These are phyloP conservation scores for Scaptodrosophila lebanonensis DNA, from an alignment of 1,140 invertebrate genomes.

Conservation along the genomic window DNA sequence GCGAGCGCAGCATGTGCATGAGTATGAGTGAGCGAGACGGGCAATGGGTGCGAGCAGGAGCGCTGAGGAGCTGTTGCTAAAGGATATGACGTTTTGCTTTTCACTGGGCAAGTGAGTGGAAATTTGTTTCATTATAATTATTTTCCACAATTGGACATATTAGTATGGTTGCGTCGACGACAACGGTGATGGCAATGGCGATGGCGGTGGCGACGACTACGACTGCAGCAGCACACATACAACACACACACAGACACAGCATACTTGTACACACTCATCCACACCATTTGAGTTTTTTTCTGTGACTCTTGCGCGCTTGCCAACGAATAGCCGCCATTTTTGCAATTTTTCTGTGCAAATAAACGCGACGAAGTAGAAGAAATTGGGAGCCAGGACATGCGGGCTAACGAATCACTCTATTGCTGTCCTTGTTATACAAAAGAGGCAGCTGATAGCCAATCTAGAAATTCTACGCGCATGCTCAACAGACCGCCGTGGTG, in stretches of 20 bases:
- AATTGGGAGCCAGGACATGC: conserved; percentile 40
- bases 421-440: conserved; percentile 20
- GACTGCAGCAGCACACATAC: conserved; percentile 8
- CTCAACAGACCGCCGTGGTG: conserved; percentile 27
- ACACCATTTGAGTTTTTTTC: background rate
- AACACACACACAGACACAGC: background rate
- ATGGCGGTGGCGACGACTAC: background rate
- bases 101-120: conserved; percentile 76
- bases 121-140: conserved; percentile 78
- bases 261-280: too few relatives aligned
- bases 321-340: conserved; percentile 63
- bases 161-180: conserved; percentile 73
- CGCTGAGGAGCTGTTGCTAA: conserved; percentile 33
- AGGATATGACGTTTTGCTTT: conserved; percentile 74
- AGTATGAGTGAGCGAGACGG: background rate
- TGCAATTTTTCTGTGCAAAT: conserved; percentile 70
- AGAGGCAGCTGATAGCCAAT: background rate
- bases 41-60: conserved; percentile 37
- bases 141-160: conserved; percentile 78
- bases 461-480: too few relatives aligned
- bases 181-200: conserved; percentile 3
- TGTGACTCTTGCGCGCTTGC: background rate
- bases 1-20: too few relatives aligned
- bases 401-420: conserved; percentile 12
- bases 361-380: conserved; percentile 63